A percentile compares a stretch with the other conserved stretches of the same genome.
Evolutionary conservation across 2,888 invertebrate species (phyloP).

Genomic region (Arenicola marina): DNA sequence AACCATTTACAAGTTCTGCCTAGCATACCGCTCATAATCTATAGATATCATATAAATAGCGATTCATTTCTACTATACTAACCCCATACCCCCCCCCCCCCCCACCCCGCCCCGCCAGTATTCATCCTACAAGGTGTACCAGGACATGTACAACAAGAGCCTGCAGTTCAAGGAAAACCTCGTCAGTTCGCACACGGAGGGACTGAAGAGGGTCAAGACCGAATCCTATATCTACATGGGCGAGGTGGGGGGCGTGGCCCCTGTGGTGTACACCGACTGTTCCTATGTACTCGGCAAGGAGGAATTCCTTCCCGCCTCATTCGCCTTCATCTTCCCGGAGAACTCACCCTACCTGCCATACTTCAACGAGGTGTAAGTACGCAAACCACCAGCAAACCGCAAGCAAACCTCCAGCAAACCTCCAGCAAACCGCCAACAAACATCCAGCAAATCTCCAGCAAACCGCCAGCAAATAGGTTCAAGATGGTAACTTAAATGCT

Average conservation of each 20-base stretch:
- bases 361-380: slow-evolving; percentile 15
- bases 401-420: no score
- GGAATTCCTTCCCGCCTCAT: slow-evolving; percentile 24
- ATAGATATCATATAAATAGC: no score
- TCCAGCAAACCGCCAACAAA: no score
- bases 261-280: slow-evolving; percentile 20
- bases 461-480: no score
- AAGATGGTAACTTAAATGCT: no score
- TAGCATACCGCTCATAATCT: no score
- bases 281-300: slow-evolving; percentile 20
- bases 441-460: no score
- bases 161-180: slow-evolving; percentile 11
- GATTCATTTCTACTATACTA: no score
- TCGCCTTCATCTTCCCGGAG: slow-evolving; percentile 21
- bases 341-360: slow-evolving; percentile 15
- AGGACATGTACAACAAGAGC: slow-evolving; percentile 6
- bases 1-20: no score
- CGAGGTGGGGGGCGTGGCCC: slow-evolving; percentile 19
- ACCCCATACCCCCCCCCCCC: not conserved
- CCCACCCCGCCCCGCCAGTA: not conserved
- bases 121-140: slow-evolving; percentile 3
- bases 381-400: no score
- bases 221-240: slow-evolving; percentile 27
- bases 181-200: slow-evolving; percentile 14
- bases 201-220: slow-evolving; percentile 14